These are phyloP conservation scores for Cotesia typhae DNA, from an alignment of 1,140 invertebrate genomes.

Conservation along the genomic window DNA sequence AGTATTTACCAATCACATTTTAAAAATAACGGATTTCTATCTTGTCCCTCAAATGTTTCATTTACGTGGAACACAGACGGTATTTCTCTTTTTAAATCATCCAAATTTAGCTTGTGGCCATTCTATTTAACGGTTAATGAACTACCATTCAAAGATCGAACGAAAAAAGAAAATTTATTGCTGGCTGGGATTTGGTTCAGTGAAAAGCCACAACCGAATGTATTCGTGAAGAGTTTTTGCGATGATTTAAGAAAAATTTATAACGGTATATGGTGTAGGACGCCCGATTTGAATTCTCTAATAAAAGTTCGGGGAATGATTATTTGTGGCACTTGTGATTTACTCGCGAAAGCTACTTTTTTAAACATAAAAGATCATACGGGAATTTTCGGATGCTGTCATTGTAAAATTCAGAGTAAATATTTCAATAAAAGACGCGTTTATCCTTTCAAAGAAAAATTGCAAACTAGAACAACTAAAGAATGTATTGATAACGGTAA, in stretches of 20 bases:
- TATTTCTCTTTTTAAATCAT: conserved; percentile 6
- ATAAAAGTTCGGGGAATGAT: not conserved
- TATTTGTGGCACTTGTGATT: conserved; percentile 8
- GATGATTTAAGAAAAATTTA: not conserved
- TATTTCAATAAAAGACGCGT: not conserved
- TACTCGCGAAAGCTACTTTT: conserved; percentile 12
- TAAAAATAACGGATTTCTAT: conserved; percentile 10
- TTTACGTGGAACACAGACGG: conserved; percentile 10
- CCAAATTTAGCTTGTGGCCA: conserved; percentile 15
- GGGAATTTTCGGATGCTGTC: not conserved
- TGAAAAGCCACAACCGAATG: not conserved
- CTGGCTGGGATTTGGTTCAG: not conserved
- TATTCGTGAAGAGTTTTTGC: not conserved
- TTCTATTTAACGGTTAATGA: conserved; percentile 23
- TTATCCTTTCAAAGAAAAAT: conserved; percentile 4
- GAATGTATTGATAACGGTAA: not conserved
- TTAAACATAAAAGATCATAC: conserved; percentile 4
- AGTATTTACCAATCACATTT: not conserved
- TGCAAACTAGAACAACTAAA: not conserved
- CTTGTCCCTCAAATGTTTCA: conserved; percentile 12
- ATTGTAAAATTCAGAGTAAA: conserved; percentile 18
- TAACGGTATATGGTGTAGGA: not conserved
- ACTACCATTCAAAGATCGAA: conserved; percentile 5
- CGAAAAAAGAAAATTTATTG: not conserved
- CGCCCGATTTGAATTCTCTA: not conserved